These are phyloP conservation scores for Arctocebus calabarensis DNA, from an alignment of 2,797 vertebrate species.

Conservation along the genomic window DNA sequence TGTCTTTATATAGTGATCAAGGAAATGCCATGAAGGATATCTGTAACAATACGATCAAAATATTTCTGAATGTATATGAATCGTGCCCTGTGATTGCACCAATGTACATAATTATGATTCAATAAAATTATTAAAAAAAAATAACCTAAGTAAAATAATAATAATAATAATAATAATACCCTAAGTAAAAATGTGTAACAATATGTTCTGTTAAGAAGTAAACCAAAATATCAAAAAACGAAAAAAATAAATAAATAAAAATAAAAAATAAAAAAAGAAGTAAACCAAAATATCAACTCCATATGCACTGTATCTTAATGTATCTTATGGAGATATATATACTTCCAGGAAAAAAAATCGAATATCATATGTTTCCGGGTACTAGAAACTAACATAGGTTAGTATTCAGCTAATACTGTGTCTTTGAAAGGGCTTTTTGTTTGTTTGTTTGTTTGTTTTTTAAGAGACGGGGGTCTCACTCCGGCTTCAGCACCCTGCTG, in stretches of 20 bases:
- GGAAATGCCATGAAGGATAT: too few relatives aligned
- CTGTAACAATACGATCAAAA: too few relatives aligned
- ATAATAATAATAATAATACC: too few relatives aligned
- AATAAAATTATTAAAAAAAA: too few relatives aligned
- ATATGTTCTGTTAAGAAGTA: neutral
- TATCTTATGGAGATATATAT: neutral
- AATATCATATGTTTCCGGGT: neutral
- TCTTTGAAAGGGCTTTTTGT: neutral
- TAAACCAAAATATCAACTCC: neutral
- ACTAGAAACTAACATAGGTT: too few relatives aligned
- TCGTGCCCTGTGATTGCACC: too few relatives aligned
- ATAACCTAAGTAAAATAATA: neutral
- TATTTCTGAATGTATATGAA: too few relatives aligned
- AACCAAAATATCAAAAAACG: neutral
- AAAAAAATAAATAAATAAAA: too few relatives aligned
- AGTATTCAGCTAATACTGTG: neutral
- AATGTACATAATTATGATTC: too few relatives aligned
- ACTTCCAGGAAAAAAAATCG: neutral
- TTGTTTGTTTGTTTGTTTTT: neutral
- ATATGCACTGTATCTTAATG: neutral
- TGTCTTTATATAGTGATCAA: too few relatives aligned
- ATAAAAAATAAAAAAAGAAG: too few relatives aligned
- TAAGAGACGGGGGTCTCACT: neutral
- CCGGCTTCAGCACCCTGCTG: neutral
- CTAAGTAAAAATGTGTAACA: neutral